These are phyloP conservation scores for Gibbula magus DNA, from an alignment of 2,888 invertebrate genomes.

Conservation along the genomic window DNA sequence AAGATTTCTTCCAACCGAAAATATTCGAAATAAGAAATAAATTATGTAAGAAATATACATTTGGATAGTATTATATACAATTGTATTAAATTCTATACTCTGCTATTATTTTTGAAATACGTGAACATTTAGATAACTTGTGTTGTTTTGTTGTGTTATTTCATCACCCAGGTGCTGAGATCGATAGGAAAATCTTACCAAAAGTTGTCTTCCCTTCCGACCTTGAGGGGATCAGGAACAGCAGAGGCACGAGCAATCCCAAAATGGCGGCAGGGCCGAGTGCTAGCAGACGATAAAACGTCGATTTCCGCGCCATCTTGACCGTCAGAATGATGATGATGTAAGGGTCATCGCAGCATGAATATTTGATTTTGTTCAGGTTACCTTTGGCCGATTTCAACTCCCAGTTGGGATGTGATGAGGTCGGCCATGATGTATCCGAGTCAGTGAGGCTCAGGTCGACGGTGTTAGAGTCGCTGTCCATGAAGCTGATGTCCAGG, in stretches of 20 bases:
- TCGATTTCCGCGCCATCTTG: slow-evolving; percentile 91
- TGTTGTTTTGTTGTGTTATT: too few relatives aligned
- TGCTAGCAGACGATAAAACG: slow-evolving; percentile 86
- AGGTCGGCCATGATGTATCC: slow-evolving; percentile 30
- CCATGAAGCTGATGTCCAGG: slow-evolving; percentile 43
- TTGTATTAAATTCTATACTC: too few relatives aligned
- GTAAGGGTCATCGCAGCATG: slow-evolving; percentile 53
- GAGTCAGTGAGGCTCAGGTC: slow-evolving; percentile 36
- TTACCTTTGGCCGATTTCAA: slow-evolving; percentile 37
- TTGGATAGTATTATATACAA: too few relatives aligned
- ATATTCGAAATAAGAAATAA: too few relatives aligned
- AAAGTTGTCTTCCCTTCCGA: slow-evolving; percentile 97
- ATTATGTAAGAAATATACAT: too few relatives aligned
- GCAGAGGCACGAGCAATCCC: slow-evolving; percentile 94
- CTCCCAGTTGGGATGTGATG: slow-evolving; percentile 43
- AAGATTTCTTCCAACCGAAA: background rate
- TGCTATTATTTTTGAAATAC: too few relatives aligned
- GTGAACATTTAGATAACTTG: too few relatives aligned
- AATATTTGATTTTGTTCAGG: slow-evolving; percentile 33
- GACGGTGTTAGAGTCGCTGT: slow-evolving; percentile 32
- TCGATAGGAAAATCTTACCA: slow-evolving; percentile 82
- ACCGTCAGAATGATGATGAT: slow-evolving; percentile 79
- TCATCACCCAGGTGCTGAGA: too few relatives aligned
- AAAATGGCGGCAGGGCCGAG: slow-evolving; percentile 84
- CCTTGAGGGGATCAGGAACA: slow-evolving; percentile 95